Evolutionary conservation across 2,888 invertebrate species (phyloP), one percentile per base, ranked within the genome.

Genomic region (Lepetodrilus schrolli): DNA sequence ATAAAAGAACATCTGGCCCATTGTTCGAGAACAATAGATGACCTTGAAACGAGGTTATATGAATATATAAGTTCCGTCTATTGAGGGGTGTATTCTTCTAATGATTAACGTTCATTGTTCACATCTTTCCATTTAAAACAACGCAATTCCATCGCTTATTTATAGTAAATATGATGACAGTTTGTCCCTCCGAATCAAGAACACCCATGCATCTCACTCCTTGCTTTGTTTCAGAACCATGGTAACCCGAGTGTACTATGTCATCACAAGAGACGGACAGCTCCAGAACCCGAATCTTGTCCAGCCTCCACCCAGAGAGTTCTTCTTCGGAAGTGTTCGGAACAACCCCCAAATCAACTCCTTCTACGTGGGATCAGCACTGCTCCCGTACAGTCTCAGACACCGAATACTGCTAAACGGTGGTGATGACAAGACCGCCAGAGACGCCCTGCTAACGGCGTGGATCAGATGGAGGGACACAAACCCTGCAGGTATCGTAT

Each of bases 221-320:
- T 37, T 26, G 20, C 26, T 8, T 20, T 30, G 5, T 51, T 48
- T n/a, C 68, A 76, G 76, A 20, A 72, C 69, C 5, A 66, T 48
- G 3, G 36, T 74, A 13, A 74, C 65, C 5, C 66, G 65, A 5
- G n/a, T 76, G 5, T 47, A 17, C 34, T 74, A 74, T 66, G 49
- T 66, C 69, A 37, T 74, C 8, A 48, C 58, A 0, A 51, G 36
- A 20, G 74, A 76, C n/a, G 76, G 65, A 30, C 34, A 65, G 20
- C 37, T 58, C 3, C 58, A 47, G 38, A 20, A 49, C 34, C 66
- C 72, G 10, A 2, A 20, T 10, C 17, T 13, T 20, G 17, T 66
- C 1, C 36, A 38, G 2, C 47, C 71, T 37, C 74, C 74, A 7
- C 2, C 36, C 3, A 8, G n/a, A 7, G 20, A 49, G 8, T 7